phyloP scores from a whole-genome alignment of 2,888 invertebrate species.

The Caenorhabditis panamensis region DNA sequence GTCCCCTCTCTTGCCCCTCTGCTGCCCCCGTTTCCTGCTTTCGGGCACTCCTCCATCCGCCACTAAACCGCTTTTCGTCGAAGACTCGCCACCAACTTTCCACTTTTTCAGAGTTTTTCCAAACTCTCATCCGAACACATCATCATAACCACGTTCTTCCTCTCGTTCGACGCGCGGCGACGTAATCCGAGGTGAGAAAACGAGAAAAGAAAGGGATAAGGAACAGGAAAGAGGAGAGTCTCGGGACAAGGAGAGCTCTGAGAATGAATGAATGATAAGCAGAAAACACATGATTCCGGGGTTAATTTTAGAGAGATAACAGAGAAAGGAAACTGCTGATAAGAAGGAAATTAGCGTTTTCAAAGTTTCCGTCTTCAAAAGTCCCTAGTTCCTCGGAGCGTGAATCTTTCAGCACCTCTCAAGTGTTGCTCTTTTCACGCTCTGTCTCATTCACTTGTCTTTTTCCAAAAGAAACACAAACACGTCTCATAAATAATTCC shows the following conservation, averaged over 20 bases:
- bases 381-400: too few relatives aligned
- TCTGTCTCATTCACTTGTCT: not conserved
- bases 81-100: slow-evolving; percentile 25
- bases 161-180: slow-evolving; percentile 58
- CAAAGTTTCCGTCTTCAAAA: too few relatives aligned
- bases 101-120: slow-evolving; percentile 57
- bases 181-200: slow-evolving; percentile 56
- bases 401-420: not conserved
- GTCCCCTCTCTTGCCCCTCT: slow-evolving; percentile 16
- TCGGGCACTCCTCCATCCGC: slow-evolving; percentile 35
- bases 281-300: slow-evolving; percentile 5
- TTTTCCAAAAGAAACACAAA: not conserved
- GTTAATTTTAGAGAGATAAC: not conserved
- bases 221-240: too few relatives aligned
- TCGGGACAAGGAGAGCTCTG: not conserved
- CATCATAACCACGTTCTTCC: slow-evolving; percentile 63
- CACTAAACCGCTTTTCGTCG: slow-evolving; percentile 54
- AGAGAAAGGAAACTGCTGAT: not conserved
- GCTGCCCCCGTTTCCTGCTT: slow-evolving; percentile 23
- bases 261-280: too few relatives aligned
- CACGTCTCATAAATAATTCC: slow-evolving; percentile 37
- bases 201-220: not conserved
- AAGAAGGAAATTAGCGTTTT: too few relatives aligned
- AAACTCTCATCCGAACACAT: slow-evolving; percentile 56
- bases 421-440: not conserved